A percentile compares a stretch with the other conserved stretches of the same genome.
Conservation (phyloP, 2,113 vertebrate species). For the Oplegnathus fasciatus region DNA sequence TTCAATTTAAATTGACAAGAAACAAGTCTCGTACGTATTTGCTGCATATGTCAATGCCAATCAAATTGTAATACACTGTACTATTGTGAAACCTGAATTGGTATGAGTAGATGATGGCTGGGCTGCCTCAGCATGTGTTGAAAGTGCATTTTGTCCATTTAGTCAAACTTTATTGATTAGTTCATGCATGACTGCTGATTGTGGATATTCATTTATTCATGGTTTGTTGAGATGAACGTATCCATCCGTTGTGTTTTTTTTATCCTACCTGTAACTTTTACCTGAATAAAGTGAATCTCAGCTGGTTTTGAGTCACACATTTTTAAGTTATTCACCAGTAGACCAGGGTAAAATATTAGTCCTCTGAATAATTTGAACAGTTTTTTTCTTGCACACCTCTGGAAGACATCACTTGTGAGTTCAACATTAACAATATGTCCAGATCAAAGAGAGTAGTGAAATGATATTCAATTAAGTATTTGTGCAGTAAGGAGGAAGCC, state of each 20-base stretch:
- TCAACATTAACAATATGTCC: not conserved
- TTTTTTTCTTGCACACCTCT: not conserved
- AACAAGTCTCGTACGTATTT: not conserved
- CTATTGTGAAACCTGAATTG: constrained; percentile 3
- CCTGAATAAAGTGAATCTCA: constrained; percentile 62
- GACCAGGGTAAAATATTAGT: not conserved
- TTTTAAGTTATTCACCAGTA: not conserved
- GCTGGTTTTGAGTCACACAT: constrained; percentile 8
- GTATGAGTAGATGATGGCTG: not conserved
- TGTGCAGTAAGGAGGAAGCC: too few species aligned
- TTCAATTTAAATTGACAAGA: not conserved
- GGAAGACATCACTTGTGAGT: not conserved
- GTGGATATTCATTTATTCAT: constrained; percentile 23
- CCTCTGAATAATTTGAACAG: not conserved
- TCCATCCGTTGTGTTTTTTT: constrained; percentile 41
- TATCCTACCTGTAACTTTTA: constrained; percentile 42
- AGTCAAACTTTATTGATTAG: constrained; percentile 7
- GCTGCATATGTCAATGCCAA: not conserved
- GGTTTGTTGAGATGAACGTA: constrained; percentile 38
- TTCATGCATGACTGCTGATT: constrained; percentile 19
- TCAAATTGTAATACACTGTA: constrained; percentile 5
- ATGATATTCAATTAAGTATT: not conserved
- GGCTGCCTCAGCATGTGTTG: not conserved
- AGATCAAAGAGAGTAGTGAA: not conserved
- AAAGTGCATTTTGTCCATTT: constrained; percentile 5